Percentiles rank a stretch among this genome's conserved stretches.
phyloP scores from a whole-genome alignment of 2,113 vertebrate species.

The Ancistrus triradiatus region DNA sequence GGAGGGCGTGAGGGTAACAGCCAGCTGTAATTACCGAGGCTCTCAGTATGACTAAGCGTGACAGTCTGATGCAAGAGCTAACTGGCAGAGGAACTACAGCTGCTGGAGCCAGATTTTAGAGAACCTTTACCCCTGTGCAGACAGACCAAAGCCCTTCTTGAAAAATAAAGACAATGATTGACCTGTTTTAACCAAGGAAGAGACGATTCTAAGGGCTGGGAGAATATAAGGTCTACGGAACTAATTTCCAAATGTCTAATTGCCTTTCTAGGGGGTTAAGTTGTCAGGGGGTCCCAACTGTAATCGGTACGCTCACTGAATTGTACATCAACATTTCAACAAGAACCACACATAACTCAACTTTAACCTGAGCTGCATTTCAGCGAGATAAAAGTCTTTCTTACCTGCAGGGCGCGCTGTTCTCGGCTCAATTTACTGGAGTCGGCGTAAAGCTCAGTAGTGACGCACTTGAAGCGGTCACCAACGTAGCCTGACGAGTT shows the following conservation, averaged over 20 bases:
- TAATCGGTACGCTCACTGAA: no score
- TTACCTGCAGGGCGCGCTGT: slow-evolving; percentile 97
- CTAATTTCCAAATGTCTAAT: no score
- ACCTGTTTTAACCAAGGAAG: background rate
- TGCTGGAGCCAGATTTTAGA: slow-evolving; percentile 7
- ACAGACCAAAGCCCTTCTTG: background rate
- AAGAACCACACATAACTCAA: no score
- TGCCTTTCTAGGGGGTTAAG: no score
- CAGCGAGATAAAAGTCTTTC: slow-evolving; percentile 37
- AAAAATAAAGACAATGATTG: background rate
- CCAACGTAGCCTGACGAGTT: slow-evolving; percentile 97
- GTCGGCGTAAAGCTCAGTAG: slow-evolving; percentile 94
- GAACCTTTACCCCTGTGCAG: slow-evolving; percentile 16
- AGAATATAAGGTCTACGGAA: no score
- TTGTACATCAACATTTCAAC: no score
- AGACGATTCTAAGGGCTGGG: no score
- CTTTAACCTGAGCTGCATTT: background rate
- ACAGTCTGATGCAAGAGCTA: slow-evolving; percentile 32
- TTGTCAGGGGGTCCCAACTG: no score
- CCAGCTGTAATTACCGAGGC: slow-evolving; percentile 43
- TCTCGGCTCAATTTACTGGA: slow-evolving; percentile 97
- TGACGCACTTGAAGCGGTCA: slow-evolving; percentile 97
- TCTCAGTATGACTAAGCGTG: slow-evolving; percentile 34
- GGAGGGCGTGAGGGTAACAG: slow-evolving; percentile 33
- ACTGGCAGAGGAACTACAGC: slow-evolving; percentile 24